phyloP scores from a whole-genome alignment of 2,113 vertebrate species.

The Ornithorhynchus anatinus region DNA sequence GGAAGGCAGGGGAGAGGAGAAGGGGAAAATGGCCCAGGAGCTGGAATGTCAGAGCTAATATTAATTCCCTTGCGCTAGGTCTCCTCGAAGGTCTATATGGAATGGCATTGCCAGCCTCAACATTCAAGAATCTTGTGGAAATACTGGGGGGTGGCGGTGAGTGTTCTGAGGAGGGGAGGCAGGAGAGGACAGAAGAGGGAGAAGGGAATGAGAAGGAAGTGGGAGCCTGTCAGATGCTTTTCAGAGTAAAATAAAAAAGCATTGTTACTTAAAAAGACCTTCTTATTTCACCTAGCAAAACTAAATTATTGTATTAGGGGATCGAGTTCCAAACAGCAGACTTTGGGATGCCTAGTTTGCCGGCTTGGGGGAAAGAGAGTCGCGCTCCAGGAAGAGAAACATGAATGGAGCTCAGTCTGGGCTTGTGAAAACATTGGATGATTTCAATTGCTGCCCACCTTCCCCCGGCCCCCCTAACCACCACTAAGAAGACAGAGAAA shows the following conservation, averaged over 20 bases:
- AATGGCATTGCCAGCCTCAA: neutral
- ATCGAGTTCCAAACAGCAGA: constrained; percentile 28
- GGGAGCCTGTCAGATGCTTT: neutral
- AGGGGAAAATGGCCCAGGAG: neutral
- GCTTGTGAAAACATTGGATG: constrained; percentile 51
- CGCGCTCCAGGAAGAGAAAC: neutral
- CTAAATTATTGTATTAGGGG: constrained; percentile 6
- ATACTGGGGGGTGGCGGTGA: too few relatives aligned
- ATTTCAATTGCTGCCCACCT: neutral
- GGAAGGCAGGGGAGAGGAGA: constrained; percentile 4
- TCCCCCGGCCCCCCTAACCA: constrained; percentile 1
- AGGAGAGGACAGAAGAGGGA: too few relatives aligned
- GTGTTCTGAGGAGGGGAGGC: too few relatives aligned
- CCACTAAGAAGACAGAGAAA: constrained; percentile 39
- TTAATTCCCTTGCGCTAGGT: constrained; percentile 2
- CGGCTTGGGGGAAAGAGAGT: neutral
- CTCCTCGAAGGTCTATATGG: neutral
- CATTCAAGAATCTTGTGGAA: neutral
- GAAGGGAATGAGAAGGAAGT: neutral
- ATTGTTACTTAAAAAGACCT: constrained; percentile 5
- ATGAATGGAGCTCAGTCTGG: constrained; percentile 58
- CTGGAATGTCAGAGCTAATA: constrained; percentile 21
- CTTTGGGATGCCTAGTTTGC: neutral
- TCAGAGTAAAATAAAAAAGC: constrained; percentile 32
- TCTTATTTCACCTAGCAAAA: constrained; percentile 50